Evolutionary conservation across 1,140 invertebrate species (phyloP).

Genomic region (Drusus annulatus): DNA sequence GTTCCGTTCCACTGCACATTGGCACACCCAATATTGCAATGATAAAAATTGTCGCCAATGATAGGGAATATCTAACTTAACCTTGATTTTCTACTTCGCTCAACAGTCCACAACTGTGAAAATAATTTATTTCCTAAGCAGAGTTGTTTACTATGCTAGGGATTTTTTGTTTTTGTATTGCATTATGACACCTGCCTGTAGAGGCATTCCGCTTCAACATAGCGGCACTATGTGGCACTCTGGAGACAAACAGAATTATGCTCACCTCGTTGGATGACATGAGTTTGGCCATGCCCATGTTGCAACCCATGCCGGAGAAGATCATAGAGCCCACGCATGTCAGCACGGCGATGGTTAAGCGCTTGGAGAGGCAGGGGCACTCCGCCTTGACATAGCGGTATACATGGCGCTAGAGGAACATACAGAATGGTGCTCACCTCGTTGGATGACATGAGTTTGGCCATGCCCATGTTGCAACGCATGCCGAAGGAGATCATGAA

Average conservation of each 20-base stretch:
- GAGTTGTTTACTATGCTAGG: too few relatives aligned
- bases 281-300: conserved; percentile 96
- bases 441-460: conserved; percentile 83
- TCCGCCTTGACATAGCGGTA: conserved; percentile 91
- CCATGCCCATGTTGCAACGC: conserved; percentile 97
- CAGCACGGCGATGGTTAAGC: conserved; percentile 89
- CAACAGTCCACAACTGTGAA: too few relatives aligned
- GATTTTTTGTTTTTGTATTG: too few relatives aligned
- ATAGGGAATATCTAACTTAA: too few relatives aligned
- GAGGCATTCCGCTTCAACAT: too few relatives aligned
- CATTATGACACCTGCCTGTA: too few relatives aligned
- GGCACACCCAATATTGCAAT: too few relatives aligned
- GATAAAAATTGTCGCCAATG: too few relatives aligned
- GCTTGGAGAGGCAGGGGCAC: conserved; percentile 88
- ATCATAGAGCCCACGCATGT: conserved; percentile 93
- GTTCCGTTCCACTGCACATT: too few relatives aligned
- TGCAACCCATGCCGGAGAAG: conserved; percentile 95
- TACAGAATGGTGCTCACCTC: conserved; percentile 63
- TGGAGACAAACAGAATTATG: conserved; percentile 64
- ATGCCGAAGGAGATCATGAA: conserved; percentile 96
- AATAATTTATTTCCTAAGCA: too few relatives aligned
- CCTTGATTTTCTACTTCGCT: too few relatives aligned
- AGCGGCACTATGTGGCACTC: too few relatives aligned
- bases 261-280: conserved; percentile 71
- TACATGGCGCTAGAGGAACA: conserved; percentile 66